These are phyloP conservation scores for Tragelaphus strepsiceros DNA, from an alignment of 2,113 vertebrate genomes.

Conservation along the genomic window DNA sequence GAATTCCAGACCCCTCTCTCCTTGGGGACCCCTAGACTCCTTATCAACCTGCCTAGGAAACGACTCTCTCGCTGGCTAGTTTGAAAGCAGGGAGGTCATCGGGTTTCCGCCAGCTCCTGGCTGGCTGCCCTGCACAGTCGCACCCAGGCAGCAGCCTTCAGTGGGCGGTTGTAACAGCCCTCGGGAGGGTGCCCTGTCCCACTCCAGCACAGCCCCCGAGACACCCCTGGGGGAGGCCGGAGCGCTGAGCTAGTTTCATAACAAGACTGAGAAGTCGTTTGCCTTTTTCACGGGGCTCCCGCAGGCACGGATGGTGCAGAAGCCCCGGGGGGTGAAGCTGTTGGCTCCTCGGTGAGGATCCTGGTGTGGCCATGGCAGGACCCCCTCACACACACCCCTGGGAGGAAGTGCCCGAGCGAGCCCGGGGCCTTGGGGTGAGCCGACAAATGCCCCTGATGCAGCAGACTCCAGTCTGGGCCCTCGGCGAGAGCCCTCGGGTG, in stretches of 20 bases:
- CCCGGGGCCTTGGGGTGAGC: fast-evolving
- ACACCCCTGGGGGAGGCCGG: no score
- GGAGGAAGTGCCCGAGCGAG: neutral
- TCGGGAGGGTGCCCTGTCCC: fast-evolving
- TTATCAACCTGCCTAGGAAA: no score
- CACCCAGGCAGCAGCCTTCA: neutral
- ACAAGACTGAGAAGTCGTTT: neutral
- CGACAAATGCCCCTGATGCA: fast-evolving
- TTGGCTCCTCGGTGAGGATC: neutral
- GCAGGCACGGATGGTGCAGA: fast-evolving
- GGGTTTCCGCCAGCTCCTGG: neutral
- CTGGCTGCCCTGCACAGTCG: no score
- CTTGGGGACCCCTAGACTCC: no score
- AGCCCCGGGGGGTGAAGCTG: neutral
- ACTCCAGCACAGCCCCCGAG: fast-evolving
- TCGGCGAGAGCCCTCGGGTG: neutral
- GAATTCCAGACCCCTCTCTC: no score
- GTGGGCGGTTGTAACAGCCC: no score
- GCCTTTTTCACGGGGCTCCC: fast-evolving
- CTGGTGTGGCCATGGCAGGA: fast-evolving
- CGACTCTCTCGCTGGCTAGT: neutral
- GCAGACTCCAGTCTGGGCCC: neutral
- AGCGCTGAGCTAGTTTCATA: neutral
- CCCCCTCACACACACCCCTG: fast-evolving
- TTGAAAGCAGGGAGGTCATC: fast-evolving